A percentile compares a stretch with the other conserved stretches of the same genome.
Conservation (phyloP, 2,113 vertebrate genomes). For the Corvus cornix region DNA sequence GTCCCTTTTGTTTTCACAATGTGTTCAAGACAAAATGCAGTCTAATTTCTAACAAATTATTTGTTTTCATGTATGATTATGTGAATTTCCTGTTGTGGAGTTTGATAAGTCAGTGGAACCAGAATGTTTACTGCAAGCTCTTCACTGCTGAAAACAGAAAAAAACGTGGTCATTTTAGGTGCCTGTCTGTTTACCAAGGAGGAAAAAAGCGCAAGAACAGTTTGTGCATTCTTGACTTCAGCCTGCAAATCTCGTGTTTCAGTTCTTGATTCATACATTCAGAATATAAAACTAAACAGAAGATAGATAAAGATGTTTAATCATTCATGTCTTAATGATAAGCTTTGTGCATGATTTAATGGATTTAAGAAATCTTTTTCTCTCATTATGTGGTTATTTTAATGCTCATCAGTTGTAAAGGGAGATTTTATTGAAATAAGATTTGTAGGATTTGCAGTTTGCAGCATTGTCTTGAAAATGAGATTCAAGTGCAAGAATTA, state of each 20-base stretch:
- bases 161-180: background rate
- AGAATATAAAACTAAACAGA: background rate
- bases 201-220: background rate
- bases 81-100: background rate
- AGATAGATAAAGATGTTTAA: background rate
- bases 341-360: background rate
- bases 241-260: background rate
- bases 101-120: background rate
- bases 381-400: background rate
- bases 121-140: background rate
- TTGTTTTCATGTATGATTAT: background rate
- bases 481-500: background rate
- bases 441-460: background rate
- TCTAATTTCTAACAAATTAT: background rate
- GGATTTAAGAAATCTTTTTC: background rate
- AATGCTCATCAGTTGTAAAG: background rate
- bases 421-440: background rate
- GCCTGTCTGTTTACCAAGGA: background rate
- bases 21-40: background rate
- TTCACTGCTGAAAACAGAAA: background rate
- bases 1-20: background rate
- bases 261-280: background rate
- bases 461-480: background rate
- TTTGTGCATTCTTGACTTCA: background rate
- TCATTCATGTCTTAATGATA: background rate